Evolutionary conservation across 37 sponge, comb jelly and placozoan genomes (phyloP).

Genomic region (Spongilla lacustris): DNA sequence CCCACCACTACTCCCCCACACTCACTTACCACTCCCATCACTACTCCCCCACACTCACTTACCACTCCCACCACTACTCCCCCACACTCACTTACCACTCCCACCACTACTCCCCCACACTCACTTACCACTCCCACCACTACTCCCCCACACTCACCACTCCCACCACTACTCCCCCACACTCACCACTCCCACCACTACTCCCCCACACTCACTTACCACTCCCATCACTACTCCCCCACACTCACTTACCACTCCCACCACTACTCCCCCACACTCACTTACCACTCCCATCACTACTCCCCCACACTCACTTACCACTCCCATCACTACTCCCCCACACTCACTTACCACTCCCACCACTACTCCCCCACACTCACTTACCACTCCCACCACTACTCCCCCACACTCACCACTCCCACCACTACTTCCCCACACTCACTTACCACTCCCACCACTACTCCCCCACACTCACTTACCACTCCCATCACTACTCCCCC

Average conservation of each 20-base stretch:
- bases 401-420: not conserved
- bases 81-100: not conserved
- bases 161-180: not conserved
- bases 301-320: not conserved
- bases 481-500: not conserved
- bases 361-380: too few species aligned
- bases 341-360: not conserved
- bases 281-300: not conserved
- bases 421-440: not conserved
- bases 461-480: too few species aligned
- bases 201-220: too few species aligned
- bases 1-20: slow-evolving; percentile 16
- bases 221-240: not conserved
- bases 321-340: not conserved
- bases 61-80: not conserved
- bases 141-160: not conserved
- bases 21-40: not conserved
- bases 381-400: slow-evolving; percentile 55
- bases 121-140: slow-evolving; percentile 60
- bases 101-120: too few species aligned
- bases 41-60: not conserved
- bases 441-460: not conserved
- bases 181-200: not conserved
- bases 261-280: not conserved
- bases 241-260: slow-evolving; percentile 68